Evolutionary conservation across 1,140 invertebrate genomes (phyloP).

Genomic region (Nylanderia fulva): DNA sequence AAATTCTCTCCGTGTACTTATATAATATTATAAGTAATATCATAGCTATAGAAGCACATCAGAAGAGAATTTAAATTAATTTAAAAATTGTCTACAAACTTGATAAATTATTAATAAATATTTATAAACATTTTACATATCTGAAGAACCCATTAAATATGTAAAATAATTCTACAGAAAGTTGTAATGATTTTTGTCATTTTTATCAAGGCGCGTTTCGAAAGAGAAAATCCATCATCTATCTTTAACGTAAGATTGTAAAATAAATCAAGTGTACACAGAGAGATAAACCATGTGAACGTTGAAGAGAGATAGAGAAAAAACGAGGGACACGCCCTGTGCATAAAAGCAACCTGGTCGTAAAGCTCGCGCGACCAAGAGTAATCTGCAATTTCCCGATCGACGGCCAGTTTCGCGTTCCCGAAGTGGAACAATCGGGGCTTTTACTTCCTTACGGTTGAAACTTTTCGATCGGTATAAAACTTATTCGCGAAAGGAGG

Average conservation of each 20-base stretch:
- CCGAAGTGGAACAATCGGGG: constrained; percentile 36
- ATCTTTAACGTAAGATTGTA: background rate
- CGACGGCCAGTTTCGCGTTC: constrained; percentile 18
- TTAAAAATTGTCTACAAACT: background rate
- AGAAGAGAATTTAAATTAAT: background rate
- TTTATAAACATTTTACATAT: background rate
- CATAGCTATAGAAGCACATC: too few species aligned
- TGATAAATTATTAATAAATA: background rate
- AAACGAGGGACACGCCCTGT: constrained; percentile 41
- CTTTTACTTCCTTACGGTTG: constrained; percentile 6
- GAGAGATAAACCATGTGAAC: background rate
- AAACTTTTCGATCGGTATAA: constrained; percentile 28
- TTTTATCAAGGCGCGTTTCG: background rate
- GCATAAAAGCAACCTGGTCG: constrained; percentile 29
- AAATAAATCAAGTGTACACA: background rate
- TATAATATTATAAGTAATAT: too few species aligned
- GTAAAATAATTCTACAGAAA: background rate
- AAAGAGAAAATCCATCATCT: background rate
- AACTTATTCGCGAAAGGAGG: constrained; percentile 16
- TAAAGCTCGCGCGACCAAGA: background rate
- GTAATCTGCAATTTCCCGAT: constrained; percentile 47
- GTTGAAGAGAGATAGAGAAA: background rate
- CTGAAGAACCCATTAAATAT: background rate
- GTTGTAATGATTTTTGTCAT: background rate
- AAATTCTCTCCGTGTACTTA: too few species aligned